Base-by-base conservation (phyloP, 2,888 invertebrate species). In the Mesoligia furuncula region DNA sequence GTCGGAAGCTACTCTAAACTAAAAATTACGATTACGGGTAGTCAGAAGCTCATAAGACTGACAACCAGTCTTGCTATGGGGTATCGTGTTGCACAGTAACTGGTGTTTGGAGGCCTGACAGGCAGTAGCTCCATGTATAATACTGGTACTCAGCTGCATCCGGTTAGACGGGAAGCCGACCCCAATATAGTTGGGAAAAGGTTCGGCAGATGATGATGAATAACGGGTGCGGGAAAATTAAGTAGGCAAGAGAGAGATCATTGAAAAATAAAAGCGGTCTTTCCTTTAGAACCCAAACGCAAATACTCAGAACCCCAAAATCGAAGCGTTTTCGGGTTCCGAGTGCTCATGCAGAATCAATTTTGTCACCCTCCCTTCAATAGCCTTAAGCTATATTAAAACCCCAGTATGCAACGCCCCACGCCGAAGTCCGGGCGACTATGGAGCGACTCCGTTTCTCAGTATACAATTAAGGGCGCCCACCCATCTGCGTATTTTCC, bases 401-500 rank as follows among this genome's bases (percentile, higher is more conserved):
- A 79, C 73, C 81, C 80, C 31, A 45, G 2, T 13, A 8, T 27
- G 7, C 31, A n/a, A 4, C 39, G 1, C 59, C 74, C 75, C 45
- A 48, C 11, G 1, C 5, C 9, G 0, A 59, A n/a, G 39, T 36
- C 31, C 62, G 48, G 15, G 7, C 39, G 9, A 48, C 15, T 0
- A 13, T 5, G 54, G 17, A 9, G 15, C 51, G 54, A 68, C 79
- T 62, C 45, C 2, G 15, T 24, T 82, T 80, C 80, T 71, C 13
- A 54, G 80, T 61, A 84, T 11, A 17, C 54, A 61, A 74, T 83
- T 70, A 83, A 51, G 79, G 68, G 45, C 59, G 36, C 31, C 57
- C 48, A 61, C 27, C 68, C 61, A 80, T 67, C 48, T 80, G 66
- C 62, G 39, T 39, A 62, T 71, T 70, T 82, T 84, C 69, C 75